A percentile compares a stretch with the other conserved stretches of the same genome.
These are phyloP conservation scores for Halcyon chelicuti DNA, from an alignment of 2,797 vertebrate species.

Conservation along the genomic window DNA sequence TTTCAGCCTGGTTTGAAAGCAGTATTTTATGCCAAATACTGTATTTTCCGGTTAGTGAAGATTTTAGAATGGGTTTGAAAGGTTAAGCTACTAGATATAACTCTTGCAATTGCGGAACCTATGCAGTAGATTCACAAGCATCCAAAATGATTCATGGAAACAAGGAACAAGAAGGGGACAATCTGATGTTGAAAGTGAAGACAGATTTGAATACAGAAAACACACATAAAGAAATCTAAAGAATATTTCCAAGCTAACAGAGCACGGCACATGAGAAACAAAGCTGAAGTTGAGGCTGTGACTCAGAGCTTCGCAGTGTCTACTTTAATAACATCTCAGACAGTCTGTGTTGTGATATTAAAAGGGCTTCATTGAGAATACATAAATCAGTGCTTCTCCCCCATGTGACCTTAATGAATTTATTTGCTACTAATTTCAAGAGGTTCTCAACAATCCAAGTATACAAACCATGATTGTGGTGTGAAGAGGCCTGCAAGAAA, in stretches of 20 bases:
- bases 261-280: not conserved
- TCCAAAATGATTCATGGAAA: not conserved
- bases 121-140: not conserved
- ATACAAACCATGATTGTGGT: not conserved
- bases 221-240: not conserved
- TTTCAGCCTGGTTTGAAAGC: not conserved
- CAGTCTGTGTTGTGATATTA: not conserved
- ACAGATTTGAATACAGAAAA: conserved; percentile 3
- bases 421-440: not conserved
- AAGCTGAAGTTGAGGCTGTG: not conserved
- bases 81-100: not conserved
- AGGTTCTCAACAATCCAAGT: not conserved
- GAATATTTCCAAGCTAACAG: not conserved
- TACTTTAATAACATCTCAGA: not conserved
- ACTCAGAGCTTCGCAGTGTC: not conserved
- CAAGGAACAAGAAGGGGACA: not conserved
- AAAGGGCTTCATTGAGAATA: not conserved
- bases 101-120: not conserved
- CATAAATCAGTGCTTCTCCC: not conserved
- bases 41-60: not conserved
- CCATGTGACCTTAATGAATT: not conserved
- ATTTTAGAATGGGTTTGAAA: not conserved
- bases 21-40: not conserved
- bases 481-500: not conserved
- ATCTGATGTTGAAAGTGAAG: conserved; percentile 7